Conservation (phyloP, 1,140 invertebrate genomes). For the Tribolium madens region DNA sequence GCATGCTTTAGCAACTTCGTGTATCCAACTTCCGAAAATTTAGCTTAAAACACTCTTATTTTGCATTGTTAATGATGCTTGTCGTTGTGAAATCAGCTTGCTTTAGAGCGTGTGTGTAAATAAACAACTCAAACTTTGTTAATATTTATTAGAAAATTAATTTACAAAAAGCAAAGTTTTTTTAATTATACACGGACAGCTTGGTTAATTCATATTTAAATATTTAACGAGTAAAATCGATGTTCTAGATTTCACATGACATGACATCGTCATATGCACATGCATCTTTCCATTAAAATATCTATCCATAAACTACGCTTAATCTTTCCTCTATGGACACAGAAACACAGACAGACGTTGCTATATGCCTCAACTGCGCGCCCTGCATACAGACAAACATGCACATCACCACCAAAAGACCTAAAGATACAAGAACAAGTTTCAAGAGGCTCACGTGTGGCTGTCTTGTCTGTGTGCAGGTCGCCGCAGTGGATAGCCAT, state of each 20-base stretch:
- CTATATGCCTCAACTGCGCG: conserved; percentile 54
- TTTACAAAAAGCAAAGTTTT: neutral
- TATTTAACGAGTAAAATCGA: neutral
- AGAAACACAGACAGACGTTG: conserved; percentile 45
- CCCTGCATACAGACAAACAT: conserved; percentile 66
- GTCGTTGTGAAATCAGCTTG: conserved; percentile 12
- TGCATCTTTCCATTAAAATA: conserved; percentile 18
- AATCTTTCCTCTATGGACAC: conserved; percentile 35
- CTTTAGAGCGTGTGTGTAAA: neutral
- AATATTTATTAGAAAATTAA: conserved; percentile 19
- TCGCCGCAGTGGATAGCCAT: conserved; percentile 57
- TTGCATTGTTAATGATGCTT: conserved; percentile 8
- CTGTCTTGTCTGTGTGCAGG: conserved; percentile 65
- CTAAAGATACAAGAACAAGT: conserved; percentile 51
- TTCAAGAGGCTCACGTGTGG: conserved; percentile 59
- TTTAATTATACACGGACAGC: conserved; percentile 1
- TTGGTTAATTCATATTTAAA: neutral
- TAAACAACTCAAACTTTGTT: neutral
- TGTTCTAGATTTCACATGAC: conserved; percentile 23
- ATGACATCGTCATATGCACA: conserved; percentile 1
- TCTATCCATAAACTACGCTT: conserved; percentile 29
- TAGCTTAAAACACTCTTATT: conserved; percentile 15
- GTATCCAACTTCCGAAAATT: neutral
- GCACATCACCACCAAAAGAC: conserved; percentile 62
- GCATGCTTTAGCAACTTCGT: conserved; percentile 5